phyloP scores from a whole-genome alignment of 2,888 invertebrate genomes.

The Leptinotarsa haldemani region DNA sequence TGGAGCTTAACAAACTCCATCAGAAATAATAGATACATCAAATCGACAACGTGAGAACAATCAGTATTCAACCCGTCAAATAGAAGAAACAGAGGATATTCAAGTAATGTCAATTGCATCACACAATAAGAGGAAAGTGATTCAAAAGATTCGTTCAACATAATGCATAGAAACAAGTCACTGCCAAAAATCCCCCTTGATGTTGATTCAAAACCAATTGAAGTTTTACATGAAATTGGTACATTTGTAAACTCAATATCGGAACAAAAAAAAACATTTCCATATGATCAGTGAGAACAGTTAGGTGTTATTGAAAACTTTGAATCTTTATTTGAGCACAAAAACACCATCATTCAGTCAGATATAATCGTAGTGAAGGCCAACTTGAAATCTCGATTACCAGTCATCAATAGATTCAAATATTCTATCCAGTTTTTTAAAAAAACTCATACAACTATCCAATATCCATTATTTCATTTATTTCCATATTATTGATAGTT shows the following conservation, averaged over 20 bases:
- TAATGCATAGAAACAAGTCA: constrained; percentile 8
- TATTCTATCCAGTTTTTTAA: background rate
- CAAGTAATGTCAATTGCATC: constrained; percentile 23
- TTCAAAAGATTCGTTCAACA: constrained; percentile 20
- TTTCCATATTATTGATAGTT: too few species aligned
- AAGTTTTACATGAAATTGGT: constrained; percentile 29
- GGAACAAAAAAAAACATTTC: constrained; percentile 15
- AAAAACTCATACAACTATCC: too few species aligned
- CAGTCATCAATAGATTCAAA: constrained; percentile 21
- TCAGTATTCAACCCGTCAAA: background rate
- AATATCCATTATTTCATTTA: too few species aligned
- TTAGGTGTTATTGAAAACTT: constrained; percentile 12
- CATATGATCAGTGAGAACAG: constrained; percentile 9
- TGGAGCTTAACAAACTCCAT: constrained; percentile 28
- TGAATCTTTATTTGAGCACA: constrained; percentile 22
- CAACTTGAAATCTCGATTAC: constrained; percentile 14
- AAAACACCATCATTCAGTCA: constrained; percentile 18
- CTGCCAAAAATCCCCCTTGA: background rate
- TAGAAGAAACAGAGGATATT: background rate
- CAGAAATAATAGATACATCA: constrained; percentile 29
- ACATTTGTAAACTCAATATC: constrained; percentile 30
- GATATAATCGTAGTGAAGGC: constrained; percentile 26
- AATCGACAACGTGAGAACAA: background rate
- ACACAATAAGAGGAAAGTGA: constrained; percentile 18
- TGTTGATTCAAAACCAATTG: background rate